Conservation (phyloP, 2,888 invertebrate species). For the Ptychoptera contaminata region DNA sequence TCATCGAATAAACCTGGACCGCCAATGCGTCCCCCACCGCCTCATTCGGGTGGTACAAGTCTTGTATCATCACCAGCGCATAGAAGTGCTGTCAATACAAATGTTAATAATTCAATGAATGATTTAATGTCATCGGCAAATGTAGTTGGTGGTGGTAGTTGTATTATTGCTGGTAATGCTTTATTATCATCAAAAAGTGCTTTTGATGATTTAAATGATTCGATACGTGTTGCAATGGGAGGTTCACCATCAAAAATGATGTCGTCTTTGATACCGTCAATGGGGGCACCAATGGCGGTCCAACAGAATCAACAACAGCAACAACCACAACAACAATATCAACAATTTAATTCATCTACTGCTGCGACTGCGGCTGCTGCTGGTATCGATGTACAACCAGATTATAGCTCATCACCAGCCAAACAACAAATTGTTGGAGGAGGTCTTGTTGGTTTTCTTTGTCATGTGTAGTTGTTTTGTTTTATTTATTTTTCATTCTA, state of each 20-base stretch:
- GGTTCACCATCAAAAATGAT: conserved; percentile 36
- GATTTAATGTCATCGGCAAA: conserved; percentile 23
- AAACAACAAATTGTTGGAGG: conserved; percentile 11
- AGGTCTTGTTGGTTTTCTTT: conserved; percentile 20
- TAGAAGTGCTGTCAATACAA: neutral
- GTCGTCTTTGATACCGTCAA: conserved; percentile 12
- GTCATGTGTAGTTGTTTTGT: conserved; percentile 15
- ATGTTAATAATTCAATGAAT: neutral
- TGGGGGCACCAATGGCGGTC: neutral
- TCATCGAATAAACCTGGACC: conserved; percentile 9
- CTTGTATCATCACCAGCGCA: conserved; percentile 2
- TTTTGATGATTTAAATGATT: conserved; percentile 51
- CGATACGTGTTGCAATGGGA: conserved; percentile 49
- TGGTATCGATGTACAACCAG: neutral
- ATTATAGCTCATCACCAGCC: conserved; percentile 5
- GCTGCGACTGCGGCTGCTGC: conserved; percentile 8
- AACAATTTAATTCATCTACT: neutral
- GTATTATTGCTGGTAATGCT: no score
- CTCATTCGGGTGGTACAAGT: conserved; percentile 18
- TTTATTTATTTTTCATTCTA: neutral
- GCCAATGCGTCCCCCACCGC: conserved; percentile 32
- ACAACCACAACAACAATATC: conserved; percentile 11
- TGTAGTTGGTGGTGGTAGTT: conserved; percentile 18
- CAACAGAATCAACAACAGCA: conserved; percentile 7
- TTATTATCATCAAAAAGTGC: conserved; percentile 41